Evolutionary conservation across 64 coral and sea anemone species (phyloP).

Genomic region (Montipora foliosa): DNA sequence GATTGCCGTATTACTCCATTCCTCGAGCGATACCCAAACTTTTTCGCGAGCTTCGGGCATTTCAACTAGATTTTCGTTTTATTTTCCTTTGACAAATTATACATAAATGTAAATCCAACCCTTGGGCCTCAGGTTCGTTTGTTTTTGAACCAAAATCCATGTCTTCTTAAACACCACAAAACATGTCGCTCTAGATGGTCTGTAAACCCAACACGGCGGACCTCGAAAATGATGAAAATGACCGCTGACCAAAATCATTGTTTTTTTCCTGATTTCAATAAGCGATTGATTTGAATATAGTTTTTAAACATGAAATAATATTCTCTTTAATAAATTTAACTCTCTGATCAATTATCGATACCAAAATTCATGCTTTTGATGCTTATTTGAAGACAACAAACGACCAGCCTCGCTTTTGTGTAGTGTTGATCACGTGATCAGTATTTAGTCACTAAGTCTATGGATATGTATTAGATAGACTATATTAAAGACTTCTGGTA

Average conservation of each 20-base stretch:
- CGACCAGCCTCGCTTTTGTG: neutral
- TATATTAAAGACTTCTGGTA: no score
- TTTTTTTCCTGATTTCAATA: neutral
- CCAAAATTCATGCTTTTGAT: neutral
- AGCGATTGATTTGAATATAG: neutral
- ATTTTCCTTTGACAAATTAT: slow-evolving; percentile 64
- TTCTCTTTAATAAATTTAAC: neutral
- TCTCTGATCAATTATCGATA: neutral
- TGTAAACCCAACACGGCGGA: slow-evolving; percentile 55
- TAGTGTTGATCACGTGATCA: neutral
- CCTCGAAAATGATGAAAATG: slow-evolving; percentile 24
- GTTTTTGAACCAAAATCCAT: slow-evolving; percentile 34
- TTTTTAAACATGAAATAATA: neutral
- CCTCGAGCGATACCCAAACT: slow-evolving; percentile 6
- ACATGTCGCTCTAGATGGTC: slow-evolving; percentile 46
- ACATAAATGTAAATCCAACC: slow-evolving; percentile 48
- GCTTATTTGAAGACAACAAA: no score
- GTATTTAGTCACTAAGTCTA: no score
- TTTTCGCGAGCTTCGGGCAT: slow-evolving; percentile 29
- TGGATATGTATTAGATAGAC: no score
- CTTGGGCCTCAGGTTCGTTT: slow-evolving; percentile 37
- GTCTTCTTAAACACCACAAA: slow-evolving; percentile 36
- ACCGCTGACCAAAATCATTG: no score
- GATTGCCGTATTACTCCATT: slow-evolving; percentile 9
- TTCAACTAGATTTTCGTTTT: slow-evolving; percentile 11